These are phyloP conservation scores for Sebastes wilsoni DNA, from an alignment of 2,797 vertebrate species.

Conservation along the genomic window DNA sequence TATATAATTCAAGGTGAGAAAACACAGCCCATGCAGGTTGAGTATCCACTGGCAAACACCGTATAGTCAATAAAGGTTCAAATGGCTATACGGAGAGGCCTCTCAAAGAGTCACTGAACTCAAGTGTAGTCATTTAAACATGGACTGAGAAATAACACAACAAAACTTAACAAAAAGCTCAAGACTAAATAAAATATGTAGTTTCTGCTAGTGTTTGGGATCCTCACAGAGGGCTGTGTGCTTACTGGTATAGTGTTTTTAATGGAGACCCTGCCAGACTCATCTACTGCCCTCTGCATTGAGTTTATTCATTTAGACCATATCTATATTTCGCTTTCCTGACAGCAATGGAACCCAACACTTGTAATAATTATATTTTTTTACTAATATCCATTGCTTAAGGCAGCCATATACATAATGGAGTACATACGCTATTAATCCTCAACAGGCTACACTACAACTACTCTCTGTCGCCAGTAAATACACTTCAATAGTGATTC, in stretches of 20 bases:
- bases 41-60: neutral
- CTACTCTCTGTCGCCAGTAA: no score
- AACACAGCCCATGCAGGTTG: neutral
- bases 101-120: neutral
- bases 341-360: neutral
- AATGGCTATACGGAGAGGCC: neutral
- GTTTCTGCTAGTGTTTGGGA: constrained; percentile 10
- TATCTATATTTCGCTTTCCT: neutral
- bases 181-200: constrained; percentile 20
- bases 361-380: neutral
- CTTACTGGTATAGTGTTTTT: constrained; percentile 14
- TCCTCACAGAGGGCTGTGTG: neutral
- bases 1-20: neutral
- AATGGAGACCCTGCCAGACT: constrained; percentile 20
- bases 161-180: neutral
- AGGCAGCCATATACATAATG: neutral
- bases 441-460: no score
- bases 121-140: neutral
- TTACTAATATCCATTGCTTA: neutral
- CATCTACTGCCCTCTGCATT: neutral
- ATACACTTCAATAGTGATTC: no score
- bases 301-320: neutral
- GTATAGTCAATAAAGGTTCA: neutral
- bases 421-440: no score
- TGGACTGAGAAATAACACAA: neutral